Evolutionary conservation across 1,140 invertebrate genomes (phyloP).

Genomic region (Polypedilum pembai): DNA sequence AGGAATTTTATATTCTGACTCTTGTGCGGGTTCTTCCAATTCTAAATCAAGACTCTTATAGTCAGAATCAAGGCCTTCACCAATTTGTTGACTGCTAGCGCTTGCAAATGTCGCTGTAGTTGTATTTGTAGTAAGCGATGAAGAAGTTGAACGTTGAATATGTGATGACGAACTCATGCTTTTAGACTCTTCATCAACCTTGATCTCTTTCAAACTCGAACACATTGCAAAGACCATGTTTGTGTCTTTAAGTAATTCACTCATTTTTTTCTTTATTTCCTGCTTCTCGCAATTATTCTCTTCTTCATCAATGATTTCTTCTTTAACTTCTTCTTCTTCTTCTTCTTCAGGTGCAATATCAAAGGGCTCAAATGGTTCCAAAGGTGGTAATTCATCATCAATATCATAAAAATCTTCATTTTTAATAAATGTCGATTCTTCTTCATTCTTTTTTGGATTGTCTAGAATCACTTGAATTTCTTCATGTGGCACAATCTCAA

Average conservation of each 20-base stretch:
- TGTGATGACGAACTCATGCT: constrained; percentile 10
- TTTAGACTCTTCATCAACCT: constrained; percentile 32
- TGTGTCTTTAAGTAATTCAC: constrained; percentile 32
- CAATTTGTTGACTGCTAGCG: background rate
- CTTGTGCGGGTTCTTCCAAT: constrained; percentile 21
- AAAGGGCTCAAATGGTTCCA: constrained; percentile 36
- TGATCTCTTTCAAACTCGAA: constrained; percentile 29
- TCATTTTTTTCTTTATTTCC: constrained; percentile 35
- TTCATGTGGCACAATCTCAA: background rate
- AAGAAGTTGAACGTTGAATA: background rate
- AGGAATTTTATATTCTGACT: background rate
- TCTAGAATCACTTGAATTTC: background rate
- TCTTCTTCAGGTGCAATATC: constrained; percentile 9
- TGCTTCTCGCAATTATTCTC: constrained; percentile 36
- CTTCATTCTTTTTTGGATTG: background rate
- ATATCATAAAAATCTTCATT: constrained; percentile 25
- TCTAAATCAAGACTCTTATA: constrained; percentile 28
- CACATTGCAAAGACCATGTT: constrained; percentile 33
- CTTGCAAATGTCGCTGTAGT: background rate
- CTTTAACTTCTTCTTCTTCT: constrained; percentile 3
- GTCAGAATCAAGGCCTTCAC: constrained; percentile 26
- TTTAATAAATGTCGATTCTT: background rate
- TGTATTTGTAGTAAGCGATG: background rate
- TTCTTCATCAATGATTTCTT: constrained; percentile 31
- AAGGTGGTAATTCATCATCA: constrained; percentile 36